phyloP scores from a whole-genome alignment of 2,797 vertebrate species.

The Rhabdomys pumilio region DNA sequence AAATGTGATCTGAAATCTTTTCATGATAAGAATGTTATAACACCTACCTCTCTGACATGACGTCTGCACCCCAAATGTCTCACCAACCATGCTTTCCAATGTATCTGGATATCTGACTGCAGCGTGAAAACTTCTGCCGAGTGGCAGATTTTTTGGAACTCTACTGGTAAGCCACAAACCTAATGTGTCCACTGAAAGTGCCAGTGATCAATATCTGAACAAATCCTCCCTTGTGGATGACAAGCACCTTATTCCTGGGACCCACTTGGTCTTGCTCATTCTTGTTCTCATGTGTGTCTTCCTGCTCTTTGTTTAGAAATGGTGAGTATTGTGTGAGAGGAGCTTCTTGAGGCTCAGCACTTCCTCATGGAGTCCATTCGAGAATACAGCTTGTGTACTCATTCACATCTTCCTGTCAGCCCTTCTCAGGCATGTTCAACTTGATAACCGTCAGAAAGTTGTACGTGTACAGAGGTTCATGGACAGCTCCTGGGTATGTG shows the following conservation, averaged over 20 bases:
- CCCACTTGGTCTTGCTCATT: conserved; percentile 96
- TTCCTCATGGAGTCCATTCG: neutral
- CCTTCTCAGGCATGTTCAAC: conserved; percentile 98
- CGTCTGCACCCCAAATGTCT: conserved; percentile 91
- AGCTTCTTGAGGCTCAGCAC: neutral
- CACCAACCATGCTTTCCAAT: conserved; percentile 91
- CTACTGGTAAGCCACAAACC: conserved; percentile 98
- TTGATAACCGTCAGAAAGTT: conserved; percentile 86
- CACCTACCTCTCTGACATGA: conserved; percentile 91
- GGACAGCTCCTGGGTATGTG: neutral
- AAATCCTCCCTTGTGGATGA: neutral
- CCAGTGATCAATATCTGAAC: neutral
- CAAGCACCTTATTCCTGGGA: conserved; percentile 73
- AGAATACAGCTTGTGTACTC: neutral
- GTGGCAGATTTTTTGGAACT: conserved; percentile 98
- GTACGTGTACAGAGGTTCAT: neutral
- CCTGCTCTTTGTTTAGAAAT: conserved; percentile 94
- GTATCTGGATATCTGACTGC: conserved; percentile 98
- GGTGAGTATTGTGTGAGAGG: neutral
- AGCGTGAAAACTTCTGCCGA: conserved; percentile 97
- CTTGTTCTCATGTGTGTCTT: conserved; percentile 92
- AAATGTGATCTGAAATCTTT: conserved; percentile 91
- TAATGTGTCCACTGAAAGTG: conserved; percentile 74
- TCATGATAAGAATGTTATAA: conserved; percentile 91
- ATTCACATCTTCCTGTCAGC: neutral